These are phyloP conservation scores for Callyntrura guangdongensis DNA, from an alignment of 2,888 invertebrate species.

Conservation along the genomic window DNA sequence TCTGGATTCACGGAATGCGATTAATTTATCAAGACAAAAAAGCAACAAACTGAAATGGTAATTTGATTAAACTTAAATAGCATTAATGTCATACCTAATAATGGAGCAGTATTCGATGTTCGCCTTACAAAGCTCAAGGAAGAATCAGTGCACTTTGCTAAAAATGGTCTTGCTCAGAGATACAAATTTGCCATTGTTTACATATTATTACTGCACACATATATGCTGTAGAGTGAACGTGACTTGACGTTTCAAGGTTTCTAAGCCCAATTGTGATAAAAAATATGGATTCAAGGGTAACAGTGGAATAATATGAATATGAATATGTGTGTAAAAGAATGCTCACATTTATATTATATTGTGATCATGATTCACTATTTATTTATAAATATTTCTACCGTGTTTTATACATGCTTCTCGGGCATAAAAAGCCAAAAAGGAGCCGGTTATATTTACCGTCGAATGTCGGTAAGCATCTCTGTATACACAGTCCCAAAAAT, in stretches of 20 bases:
- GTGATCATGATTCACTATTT: constrained; percentile 36
- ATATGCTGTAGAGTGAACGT: not conserved
- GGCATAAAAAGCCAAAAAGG: constrained; percentile 22
- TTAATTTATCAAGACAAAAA: too few relatives aligned
- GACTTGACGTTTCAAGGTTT: constrained; percentile 38
- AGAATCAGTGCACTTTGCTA: not conserved
- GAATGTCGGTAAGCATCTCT: not conserved
- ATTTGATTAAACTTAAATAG: too few relatives aligned
- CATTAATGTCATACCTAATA: not conserved
- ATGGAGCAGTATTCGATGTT: not conserved
- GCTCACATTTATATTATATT: not conserved
- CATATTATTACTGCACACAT: too few relatives aligned
- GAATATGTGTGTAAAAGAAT: not conserved
- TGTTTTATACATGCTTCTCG: constrained; percentile 36
- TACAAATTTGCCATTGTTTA: constrained; percentile 14
- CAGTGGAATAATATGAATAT: not conserved
- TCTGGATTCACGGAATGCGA: too few relatives aligned
- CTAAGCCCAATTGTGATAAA: not conserved
- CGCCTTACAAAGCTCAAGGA: not conserved
- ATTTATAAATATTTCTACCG: constrained; percentile 54
- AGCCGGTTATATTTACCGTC: constrained; percentile 9
- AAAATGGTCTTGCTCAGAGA: not conserved
- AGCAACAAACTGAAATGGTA: too few relatives aligned
- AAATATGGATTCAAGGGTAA: constrained; percentile 45
- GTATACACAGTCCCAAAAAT: constrained; percentile 6